Evolutionary conservation across 2,888 invertebrate species (phyloP), one percentile per base, ranked within the genome.

Genomic region (Dexiosoma caninum): DNA sequence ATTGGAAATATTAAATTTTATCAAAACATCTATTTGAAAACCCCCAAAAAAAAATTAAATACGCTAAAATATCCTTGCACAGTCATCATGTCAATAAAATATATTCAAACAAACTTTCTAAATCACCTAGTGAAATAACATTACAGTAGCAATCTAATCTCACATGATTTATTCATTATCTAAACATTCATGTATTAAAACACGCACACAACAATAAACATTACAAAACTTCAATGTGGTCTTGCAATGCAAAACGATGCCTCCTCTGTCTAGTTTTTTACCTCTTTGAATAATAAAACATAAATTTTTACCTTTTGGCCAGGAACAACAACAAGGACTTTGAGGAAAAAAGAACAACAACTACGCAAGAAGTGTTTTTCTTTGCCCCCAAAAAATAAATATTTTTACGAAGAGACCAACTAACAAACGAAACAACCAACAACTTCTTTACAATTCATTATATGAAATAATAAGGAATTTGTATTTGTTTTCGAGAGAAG

Each of bases 361-460:
- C 23, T 19, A 40, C 32, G 21, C 32, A 32, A 42, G 59, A 30
- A 70, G 3, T 23, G 46, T 59, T 16, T 59, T 59, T 23, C 35
- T 27, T 66, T 21, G 21, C 42, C 62, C n/a, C 16, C 7, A 30
- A 19, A 57, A 64, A 57, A 32, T 27, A 12, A 53, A 55, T 2
- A 69, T 49, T 64, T 53, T 44, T 35, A 62, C 37, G 14, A 55
- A 53, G 70, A 69, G 46, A 59, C 40, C 40, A 51, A 57, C 32
- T 35, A 66, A 66, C 70, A n/a, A n/a, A n/a, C n/a, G n/a, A n/a
- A n/a, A n/a, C 21, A 32, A 21, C 55, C 44, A 64, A 59, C 57
- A 66, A 64, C 16, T 49, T 77, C 77, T 77, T 71, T 71, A 64
- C 40, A 77, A 71, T 71, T 77, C 70, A 71, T 70, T 71, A 64